Evolutionary conservation across 2,113 vertebrate genomes (phyloP), one percentile per base, ranked within the genome.

Genomic region (Taurulus bubalis): DNA sequence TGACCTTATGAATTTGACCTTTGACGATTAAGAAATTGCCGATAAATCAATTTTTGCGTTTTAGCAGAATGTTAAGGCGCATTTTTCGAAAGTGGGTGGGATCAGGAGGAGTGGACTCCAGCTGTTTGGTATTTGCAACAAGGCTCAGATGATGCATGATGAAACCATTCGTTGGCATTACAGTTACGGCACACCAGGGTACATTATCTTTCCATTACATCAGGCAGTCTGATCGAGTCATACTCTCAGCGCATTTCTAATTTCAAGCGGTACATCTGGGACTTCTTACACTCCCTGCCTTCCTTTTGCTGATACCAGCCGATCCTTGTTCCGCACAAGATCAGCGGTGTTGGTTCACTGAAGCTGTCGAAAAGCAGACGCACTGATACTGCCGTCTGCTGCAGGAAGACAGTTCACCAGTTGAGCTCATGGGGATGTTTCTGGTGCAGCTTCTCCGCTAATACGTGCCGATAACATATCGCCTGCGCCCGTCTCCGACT

Each of bases 151-250:
- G 34, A 75, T 71, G 85, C 86, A 87, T 77, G 85, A 83, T 79
- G 83, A 84, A 79, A 75, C 77, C 6, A 53, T 76, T 89, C 71
- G 85, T 75, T 85, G 75, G 82, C 86, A 87, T 92, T 87, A 85
- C 40, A n/a, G 84, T 91, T 90, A 90, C 82, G 84, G 90, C 87
- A 77, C 92, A 90, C 87, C 58, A 34, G 89, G 90, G 89, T 83
- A 87, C 89, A 92, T 92, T 92, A 90, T 90, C 84, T 79, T 78
- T 85, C 91, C 89, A 89, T 91, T 90, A 91, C 88, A 92, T 84
- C 85, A 77, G 80, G 86, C 82, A 42, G 75, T 89, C 87, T 87
- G 89, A 90, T 86, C 62, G 87, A 91, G 87, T 87, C 86, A 73
- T 85, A 76, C 79, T 92, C 90, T 82, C 83, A 78, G 83, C 82